phyloP scores from a whole-genome alignment of 2,888 invertebrate species.

The Agonum fuliginosum region DNA sequence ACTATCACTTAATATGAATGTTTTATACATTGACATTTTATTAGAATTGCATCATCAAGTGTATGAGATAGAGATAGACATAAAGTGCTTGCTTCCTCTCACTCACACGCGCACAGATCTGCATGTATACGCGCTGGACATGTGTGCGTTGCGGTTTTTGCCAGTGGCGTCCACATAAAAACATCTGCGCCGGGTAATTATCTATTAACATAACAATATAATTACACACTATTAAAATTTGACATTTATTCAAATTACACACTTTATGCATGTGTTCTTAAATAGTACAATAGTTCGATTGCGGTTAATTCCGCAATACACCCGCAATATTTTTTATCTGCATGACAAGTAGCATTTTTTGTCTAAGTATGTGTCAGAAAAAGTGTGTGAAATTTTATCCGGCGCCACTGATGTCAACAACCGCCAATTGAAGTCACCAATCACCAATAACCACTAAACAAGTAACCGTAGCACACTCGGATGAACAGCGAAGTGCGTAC shows the following conservation, averaged over 20 bases:
- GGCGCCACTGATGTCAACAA: background rate
- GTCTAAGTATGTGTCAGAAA: background rate
- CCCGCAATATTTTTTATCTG: too few species aligned
- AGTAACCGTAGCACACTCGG: background rate
- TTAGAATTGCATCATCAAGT: constrained; percentile 58
- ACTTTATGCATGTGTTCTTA: background rate
- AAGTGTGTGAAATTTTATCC: background rate
- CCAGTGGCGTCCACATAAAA: constrained; percentile 31
- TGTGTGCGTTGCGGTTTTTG: background rate
- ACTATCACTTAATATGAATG: constrained; percentile 55
- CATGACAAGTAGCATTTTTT: background rate
- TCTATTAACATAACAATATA: constrained; percentile 18
- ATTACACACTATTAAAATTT: background rate
- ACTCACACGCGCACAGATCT: constrained; percentile 34
- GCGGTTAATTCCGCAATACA: too few species aligned
- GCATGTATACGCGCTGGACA: background rate
- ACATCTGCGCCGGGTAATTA: background rate
- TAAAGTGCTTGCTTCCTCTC: constrained; percentile 59
- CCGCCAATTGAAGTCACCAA: constrained; percentile 43
- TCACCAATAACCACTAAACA: constrained; percentile 48
- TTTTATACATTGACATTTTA: constrained; percentile 59
- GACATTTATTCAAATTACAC: background rate
- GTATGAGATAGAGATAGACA: constrained; percentile 58
- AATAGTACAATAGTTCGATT: background rate
- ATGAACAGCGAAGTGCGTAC: constrained; percentile 26